Evolutionary conservation across 2,797 vertebrate genomes (phyloP).

Genomic region (Melanotaenia pygmaea): DNA sequence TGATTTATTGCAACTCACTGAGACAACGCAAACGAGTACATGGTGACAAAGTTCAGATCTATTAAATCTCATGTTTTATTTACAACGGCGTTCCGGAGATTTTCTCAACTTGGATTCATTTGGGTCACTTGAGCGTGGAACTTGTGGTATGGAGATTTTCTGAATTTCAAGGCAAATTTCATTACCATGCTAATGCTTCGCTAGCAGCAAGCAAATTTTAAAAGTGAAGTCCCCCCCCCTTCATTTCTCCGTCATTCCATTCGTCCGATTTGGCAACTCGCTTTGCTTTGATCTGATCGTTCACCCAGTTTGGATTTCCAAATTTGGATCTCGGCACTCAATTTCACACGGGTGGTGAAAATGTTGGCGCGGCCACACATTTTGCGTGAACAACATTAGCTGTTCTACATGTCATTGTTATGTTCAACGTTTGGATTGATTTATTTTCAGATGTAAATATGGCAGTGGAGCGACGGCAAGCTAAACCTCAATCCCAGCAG

Average conservation of each 20-base stretch:
- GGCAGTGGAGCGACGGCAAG: slow-evolving; percentile 96
- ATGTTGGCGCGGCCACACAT: slow-evolving; percentile 51
- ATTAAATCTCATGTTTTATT: slow-evolving; percentile 29
- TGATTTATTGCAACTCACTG: no score
- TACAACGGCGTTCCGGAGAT: slow-evolving; percentile 6
- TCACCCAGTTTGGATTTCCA: slow-evolving; percentile 62
- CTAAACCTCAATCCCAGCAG: slow-evolving; percentile 97
- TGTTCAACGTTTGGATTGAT: slow-evolving; percentile 99
- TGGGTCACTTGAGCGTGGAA: background rate
- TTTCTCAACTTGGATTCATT: slow-evolving; percentile 6
- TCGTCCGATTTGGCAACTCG: slow-evolving; percentile 31
- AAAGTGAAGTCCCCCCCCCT: background rate
- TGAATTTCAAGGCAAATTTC: slow-evolving; percentile 19
- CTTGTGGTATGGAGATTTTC: background rate
- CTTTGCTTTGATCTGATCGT: slow-evolving; percentile 57
- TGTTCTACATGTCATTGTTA: slow-evolving; percentile 74
- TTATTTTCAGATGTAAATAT: slow-evolving; percentile 99
- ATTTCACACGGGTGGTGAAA: slow-evolving; percentile 72
- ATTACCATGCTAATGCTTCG: slow-evolving; percentile 5
- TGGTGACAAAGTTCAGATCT: slow-evolving; percentile 39
- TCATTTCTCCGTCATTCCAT: slow-evolving; percentile 23
- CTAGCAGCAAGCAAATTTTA: slow-evolving; percentile 7
- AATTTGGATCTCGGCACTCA: slow-evolving; percentile 57
- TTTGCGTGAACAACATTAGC: slow-evolving; percentile 67
- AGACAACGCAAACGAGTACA: slow-evolving; percentile 10